A percentile compares a stretch with the other conserved stretches of the same genome.
Evolutionary conservation across 2,113 vertebrate species (phyloP).

Genomic region (Microcebus ravelobensis): DNA sequence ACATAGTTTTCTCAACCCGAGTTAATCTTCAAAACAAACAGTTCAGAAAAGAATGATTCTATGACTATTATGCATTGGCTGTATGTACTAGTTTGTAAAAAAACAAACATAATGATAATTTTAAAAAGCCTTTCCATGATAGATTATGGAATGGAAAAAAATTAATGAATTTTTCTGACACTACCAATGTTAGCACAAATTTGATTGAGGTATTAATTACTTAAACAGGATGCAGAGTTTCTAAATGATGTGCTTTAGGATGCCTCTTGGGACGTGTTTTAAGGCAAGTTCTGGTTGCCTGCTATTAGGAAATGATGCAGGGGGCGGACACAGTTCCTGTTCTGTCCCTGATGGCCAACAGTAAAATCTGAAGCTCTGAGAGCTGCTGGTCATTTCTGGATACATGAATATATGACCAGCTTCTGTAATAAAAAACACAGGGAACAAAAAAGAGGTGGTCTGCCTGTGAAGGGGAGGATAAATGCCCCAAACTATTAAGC

Average conservation of each 20-base stretch:
- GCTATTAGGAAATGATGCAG: constrained; percentile 73
- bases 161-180: constrained; percentile 61
- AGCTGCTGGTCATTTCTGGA: constrained; percentile 65
- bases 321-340: constrained; percentile 72
- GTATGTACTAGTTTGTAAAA: neutral
- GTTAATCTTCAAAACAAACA: neutral
- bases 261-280: constrained; percentile 59
- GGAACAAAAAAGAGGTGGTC: neutral
- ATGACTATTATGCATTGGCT: neutral
- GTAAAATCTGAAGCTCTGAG: constrained; percentile 71
- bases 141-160: constrained; percentile 23
- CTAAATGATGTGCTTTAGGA: constrained; percentile 67
- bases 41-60: neutral
- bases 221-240: constrained; percentile 69
- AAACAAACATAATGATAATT: neutral
- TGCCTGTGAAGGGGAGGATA: neutral
- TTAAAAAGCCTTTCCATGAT: neutral
- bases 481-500: constrained; percentile 8
- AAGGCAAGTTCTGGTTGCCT: constrained; percentile 69
- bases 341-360: constrained; percentile 74
- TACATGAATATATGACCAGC: constrained; percentile 44
- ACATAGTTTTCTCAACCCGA: neutral
- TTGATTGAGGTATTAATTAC: constrained; percentile 77
- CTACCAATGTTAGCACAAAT: neutral
- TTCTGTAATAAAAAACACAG: constrained; percentile 61